Percentiles rank a stretch among this genome's conserved stretches.
Conservation (phyloP, 64 coral and sea anemone species). For the Catalaphyllia jardinei region DNA sequence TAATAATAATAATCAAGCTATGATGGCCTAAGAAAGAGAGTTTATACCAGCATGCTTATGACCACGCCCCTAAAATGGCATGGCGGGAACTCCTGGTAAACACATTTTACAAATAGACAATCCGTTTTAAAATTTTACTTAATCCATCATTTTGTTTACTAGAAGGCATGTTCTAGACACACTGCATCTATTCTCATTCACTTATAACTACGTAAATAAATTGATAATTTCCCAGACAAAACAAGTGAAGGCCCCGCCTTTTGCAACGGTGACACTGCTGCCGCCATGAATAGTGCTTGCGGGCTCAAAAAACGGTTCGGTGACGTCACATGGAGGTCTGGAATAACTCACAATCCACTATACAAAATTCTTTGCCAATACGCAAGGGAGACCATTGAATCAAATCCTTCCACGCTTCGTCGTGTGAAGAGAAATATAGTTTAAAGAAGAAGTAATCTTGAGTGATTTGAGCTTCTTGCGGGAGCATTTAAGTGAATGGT, state of each 20-base stretch:
- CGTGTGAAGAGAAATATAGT: neutral
- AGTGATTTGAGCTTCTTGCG: neutral
- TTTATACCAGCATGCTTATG: no score
- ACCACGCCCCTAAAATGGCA: neutral
- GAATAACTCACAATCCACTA: neutral
- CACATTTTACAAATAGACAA: no score
- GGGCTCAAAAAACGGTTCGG: neutral
- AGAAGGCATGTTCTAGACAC: no score
- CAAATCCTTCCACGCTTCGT: neutral
- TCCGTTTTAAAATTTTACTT: no score
- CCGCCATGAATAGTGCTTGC: neutral
- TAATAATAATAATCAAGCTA: no score
- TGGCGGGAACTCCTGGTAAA: neutral
- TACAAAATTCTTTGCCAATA: neutral
- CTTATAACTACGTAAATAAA: no score
- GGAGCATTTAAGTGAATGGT: neutral
- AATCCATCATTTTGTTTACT: no score
- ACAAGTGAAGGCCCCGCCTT: no score
- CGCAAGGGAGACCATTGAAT: neutral
- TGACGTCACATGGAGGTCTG: slow-evolving; percentile 12
- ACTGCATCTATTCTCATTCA: no score
- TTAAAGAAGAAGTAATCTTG: neutral
- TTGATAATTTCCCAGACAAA: no score
- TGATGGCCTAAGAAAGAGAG: no score
- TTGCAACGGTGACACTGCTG: no score